Evolutionary conservation across 2,888 invertebrate species (phyloP), one percentile per base, ranked within the genome.

Genomic region (Nomada ruficornis): DNA sequence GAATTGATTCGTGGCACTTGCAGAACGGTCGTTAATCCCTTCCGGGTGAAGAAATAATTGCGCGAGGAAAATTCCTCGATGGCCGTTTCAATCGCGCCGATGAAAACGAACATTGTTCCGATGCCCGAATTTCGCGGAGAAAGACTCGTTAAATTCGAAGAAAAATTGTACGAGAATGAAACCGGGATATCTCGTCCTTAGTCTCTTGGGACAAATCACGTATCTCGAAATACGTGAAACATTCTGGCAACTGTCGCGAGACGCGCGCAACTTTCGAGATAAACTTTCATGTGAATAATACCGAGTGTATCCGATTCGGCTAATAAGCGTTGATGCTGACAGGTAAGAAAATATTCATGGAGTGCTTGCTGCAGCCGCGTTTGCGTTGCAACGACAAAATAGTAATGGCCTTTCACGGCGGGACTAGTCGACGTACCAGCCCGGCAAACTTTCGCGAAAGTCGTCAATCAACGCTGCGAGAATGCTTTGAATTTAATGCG

Each of bases 401-500:
- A 44, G 59, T 15, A 42, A 67, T 60, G 5, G 52, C n/a, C 50
- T 67, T 47, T 67, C 36, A 23, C 74, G n/a, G 2, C 13, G 4
- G 9, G 13, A 15, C 67, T n/a, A 44, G 55, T 68, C 60, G 50
- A 69, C n/a, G 10, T 42, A 9, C n/a, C 20, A 52, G 23, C 44
- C 55, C 64, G 47, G 73, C 36, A 54, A 81, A 85, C 76, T 84
- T 81, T 74, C 44, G 67, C 62, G 75, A 63, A 76, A 73, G 60
- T 78, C 67, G 68, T 70, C 75, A 36, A 77, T 69, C 82, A 62
- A 26, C 62, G 67, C 60, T 75, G 77, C 67, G 78, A 74, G 81
- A 79, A 62, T 76, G 70, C 62, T 73, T 60, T 52, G 81, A 79
- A 84, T 84, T 84, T 81, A 85, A 84, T 74, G 71, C 60, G 67